phyloP scores from a whole-genome alignment of 2,888 invertebrate species.

The Drosophila dives region DNA sequence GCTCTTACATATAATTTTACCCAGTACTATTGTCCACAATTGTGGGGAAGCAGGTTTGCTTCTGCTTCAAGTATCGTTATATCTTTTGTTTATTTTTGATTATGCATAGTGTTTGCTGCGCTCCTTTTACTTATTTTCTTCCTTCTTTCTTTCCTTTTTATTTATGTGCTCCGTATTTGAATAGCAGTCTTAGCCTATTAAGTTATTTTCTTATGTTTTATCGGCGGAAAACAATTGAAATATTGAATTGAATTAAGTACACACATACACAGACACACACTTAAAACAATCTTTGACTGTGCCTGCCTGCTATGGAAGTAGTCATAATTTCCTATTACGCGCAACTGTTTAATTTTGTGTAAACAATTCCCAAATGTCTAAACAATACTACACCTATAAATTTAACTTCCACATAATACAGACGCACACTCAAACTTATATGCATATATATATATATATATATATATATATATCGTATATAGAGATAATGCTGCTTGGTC shows the following conservation, averaged over 20 bases:
- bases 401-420: constrained; percentile 2
- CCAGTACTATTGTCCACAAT: not conserved
- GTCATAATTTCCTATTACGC: constrained; percentile 41
- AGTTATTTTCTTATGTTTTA: constrained; percentile 23
- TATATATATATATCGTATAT: constrained; percentile 2
- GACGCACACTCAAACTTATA: too few species aligned
- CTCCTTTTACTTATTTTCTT: not conserved
- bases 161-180: constrained; percentile 8
- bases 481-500: constrained; percentile 7
- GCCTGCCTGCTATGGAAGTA: constrained; percentile 1
- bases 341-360: constrained; percentile 39
- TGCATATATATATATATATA: not conserved
- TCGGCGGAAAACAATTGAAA: constrained; percentile 63
- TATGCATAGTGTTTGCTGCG: constrained; percentile 31
- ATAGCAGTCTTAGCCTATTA: not conserved
- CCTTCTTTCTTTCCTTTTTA: not conserved
- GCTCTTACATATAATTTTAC: constrained; percentile 15
- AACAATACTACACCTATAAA: constrained; percentile 19
- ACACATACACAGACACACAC: constrained; percentile 28
- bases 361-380: constrained; percentile 38
- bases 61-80: constrained; percentile 28
- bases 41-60: constrained; percentile 44
- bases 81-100: constrained; percentile 70
- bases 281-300: constrained; percentile 22
- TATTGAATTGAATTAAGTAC: constrained; percentile 24